These are phyloP conservation scores for Kradibia gibbosae DNA, from an alignment of 1,140 invertebrate genomes.

Conservation along the genomic window DNA sequence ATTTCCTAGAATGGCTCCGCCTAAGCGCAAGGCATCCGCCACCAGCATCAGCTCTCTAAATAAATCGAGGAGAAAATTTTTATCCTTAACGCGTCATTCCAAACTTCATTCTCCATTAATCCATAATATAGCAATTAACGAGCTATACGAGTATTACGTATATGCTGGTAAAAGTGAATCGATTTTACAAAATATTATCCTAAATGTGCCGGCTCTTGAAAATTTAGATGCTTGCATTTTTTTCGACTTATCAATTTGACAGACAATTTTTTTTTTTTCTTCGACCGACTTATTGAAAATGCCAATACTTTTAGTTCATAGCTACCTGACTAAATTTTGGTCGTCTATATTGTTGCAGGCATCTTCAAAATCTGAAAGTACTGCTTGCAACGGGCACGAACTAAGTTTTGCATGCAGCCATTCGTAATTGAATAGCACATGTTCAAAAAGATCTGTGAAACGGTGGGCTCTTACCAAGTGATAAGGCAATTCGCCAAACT, in stretches of 20 bases:
- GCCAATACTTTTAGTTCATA: too few species aligned
- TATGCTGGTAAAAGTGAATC: too few species aligned
- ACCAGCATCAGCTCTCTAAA: conserved; percentile 93
- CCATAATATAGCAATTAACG: too few species aligned
- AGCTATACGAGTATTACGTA: too few species aligned
- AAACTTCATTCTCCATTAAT: too few species aligned
- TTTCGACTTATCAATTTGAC: too few species aligned
- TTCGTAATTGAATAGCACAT: conserved; percentile 97
- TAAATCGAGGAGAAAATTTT: not conserved
- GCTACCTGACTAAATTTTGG: conserved; percentile 85
- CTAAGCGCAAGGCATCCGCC: conserved; percentile 93
- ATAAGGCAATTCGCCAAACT: conserved; percentile 96
- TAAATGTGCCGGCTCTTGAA: too few species aligned
- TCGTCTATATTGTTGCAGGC: conserved; percentile 88
- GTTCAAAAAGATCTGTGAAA: conserved; percentile 93
- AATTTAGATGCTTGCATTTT: too few species aligned
- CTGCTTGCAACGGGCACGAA: conserved; percentile 94
- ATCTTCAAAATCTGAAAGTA: conserved; percentile 97
- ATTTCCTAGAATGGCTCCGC: conserved; percentile 89
- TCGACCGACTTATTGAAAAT: too few species aligned
- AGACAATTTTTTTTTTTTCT: not conserved
- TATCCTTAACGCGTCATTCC: not conserved
- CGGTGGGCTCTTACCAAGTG: conserved; percentile 92
- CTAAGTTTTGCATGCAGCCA: conserved; percentile 97
- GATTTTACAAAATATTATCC: too few species aligned